Evolutionary conservation across 1,140 invertebrate genomes (phyloP), one percentile per base, ranked within the genome.

Genomic region (Nymphalis io): DNA sequence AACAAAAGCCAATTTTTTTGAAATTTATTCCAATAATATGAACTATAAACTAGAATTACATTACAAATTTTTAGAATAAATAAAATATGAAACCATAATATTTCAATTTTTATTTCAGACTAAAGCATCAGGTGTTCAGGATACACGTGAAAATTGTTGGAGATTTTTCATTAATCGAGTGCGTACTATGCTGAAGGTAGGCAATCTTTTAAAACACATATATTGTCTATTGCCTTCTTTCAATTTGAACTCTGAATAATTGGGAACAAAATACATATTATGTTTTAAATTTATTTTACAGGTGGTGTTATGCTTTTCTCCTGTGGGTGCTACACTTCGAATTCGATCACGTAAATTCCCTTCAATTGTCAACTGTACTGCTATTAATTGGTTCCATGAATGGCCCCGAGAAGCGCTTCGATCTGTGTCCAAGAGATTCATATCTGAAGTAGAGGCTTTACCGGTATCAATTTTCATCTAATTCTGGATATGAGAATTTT

Each of bases 311-410:
- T 98, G 97, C 83, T 98, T 98, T 88, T 98, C 97, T 1, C 98
- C 98, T 0, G 97, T 98, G 67, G 97, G 98, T 1, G 94, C 94
- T 0, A 98, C 96, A 0, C 91, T 98, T 4, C 92, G 98, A 73
- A 93, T 97, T 33, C 94, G 98, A 72, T 95, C 96, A 12, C 93
- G 98, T 64, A 97, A 98, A 89, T 99, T 99, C 92, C 98, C 98
- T 6, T 97, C 98, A 2, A 92, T 99, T n/a, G 95, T 97, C 10
- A 99, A 98, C 91, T 98, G 97, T 81, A 98, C 98, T 0, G 94
- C 95, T 10, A 98, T 99, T 60, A 95, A 99, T 89, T 99, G 98
- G 98, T 99, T 99, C 88, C 97, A 99, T 84, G 96, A 98, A 92
- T 99, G 98, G 98, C 98, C 98, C 0, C 94, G 95, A 84, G 95